A percentile compares a stretch with the other conserved stretches of the same genome.
Conservation (phyloP, 2,797 vertebrate species). For the Neopelma chrysocephalum region DNA sequence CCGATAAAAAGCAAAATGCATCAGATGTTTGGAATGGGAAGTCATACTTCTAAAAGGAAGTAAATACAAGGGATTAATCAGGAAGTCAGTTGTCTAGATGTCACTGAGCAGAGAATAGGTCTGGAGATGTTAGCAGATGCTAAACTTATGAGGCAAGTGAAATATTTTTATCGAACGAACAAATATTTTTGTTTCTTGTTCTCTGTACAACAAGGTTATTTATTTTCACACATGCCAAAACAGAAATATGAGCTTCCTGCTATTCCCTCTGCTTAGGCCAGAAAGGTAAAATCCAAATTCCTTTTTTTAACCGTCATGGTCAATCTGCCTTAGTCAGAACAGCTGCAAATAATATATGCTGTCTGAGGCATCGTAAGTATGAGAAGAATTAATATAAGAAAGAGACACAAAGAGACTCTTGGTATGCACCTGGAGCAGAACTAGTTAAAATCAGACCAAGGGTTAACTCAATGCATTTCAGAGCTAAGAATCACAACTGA, state of each 20-base stretch:
- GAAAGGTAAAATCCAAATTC: neutral
- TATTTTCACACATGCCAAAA: neutral
- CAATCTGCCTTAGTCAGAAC: neutral
- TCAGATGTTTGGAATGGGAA: neutral
- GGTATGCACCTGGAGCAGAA: neutral
- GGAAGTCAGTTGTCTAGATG: neutral
- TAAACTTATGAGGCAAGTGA: neutral
- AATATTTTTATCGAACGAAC: neutral
- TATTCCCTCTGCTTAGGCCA: neutral
- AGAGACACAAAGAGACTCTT: neutral
- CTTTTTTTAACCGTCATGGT: neutral
- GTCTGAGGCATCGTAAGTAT: neutral
- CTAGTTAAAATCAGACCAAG: neutral
- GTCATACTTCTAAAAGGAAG: neutral
- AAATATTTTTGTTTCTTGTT: neutral
- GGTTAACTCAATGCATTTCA: neutral
- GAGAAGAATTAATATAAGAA: neutral
- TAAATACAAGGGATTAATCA: neutral
- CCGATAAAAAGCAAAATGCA: neutral
- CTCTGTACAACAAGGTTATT: neutral
- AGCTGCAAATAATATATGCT: neutral
- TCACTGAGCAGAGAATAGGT: conserved; percentile 29
- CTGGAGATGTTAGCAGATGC: neutral
- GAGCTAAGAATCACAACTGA: neutral
- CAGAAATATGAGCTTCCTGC: neutral